A percentile compares a stretch with the other conserved stretches of the same genome.
Conservation (phyloP, 1,140 invertebrate genomes). For the Oppia nitens region DNA sequence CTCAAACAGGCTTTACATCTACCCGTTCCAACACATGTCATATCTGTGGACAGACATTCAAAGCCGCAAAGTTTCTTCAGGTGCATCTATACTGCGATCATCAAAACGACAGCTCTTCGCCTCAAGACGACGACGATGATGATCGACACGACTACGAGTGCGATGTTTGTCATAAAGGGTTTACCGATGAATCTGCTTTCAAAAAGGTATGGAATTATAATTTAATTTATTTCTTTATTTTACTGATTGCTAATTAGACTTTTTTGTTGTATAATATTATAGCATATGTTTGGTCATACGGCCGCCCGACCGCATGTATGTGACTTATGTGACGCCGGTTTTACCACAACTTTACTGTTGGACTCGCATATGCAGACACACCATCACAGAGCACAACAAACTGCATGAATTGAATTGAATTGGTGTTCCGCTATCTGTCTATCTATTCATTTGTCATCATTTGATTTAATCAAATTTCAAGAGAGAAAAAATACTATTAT, state of each 20-base stretch:
- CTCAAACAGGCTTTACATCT: conserved; percentile 9
- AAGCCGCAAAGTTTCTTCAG: conserved; percentile 25
- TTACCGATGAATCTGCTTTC: neutral
- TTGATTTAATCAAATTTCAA: too few species aligned
- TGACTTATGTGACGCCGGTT: conserved; percentile 26
- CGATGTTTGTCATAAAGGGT: neutral
- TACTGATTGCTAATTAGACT: neutral
- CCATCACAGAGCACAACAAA: neutral
- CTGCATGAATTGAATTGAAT: neutral
- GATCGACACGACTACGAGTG: neutral
- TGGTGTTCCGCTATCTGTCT: too few species aligned
- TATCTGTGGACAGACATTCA: conserved; percentile 22
- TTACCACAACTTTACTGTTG: conserved; percentile 23
- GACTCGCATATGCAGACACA: conserved; percentile 24
- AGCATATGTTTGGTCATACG: conserved; percentile 25
- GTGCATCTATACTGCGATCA: conserved; percentile 24
- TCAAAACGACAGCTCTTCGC: conserved; percentile 11
- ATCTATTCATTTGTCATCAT: too few species aligned
- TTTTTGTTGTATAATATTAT: conserved; percentile 11
- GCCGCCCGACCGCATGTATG: conserved; percentile 26
- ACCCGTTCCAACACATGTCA: conserved; percentile 23
- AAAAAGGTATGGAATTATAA: neutral
- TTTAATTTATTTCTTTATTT: neutral
- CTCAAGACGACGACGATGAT: neutral
- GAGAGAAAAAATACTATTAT: too few species aligned